phyloP scores from a whole-genome alignment of 1,140 invertebrate species.

The Cyphomyrmex costatus region DNA sequence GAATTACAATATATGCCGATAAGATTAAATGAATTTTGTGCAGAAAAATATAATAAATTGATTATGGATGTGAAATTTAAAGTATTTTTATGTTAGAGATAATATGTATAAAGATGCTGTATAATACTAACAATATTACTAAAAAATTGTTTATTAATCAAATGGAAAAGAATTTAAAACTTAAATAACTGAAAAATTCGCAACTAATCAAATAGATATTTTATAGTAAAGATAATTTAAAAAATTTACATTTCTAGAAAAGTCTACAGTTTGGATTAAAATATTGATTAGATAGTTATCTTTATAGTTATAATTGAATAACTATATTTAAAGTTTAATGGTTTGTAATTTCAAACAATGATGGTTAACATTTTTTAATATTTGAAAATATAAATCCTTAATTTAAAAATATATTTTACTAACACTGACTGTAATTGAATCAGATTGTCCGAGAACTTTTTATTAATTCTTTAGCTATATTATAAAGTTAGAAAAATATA shows the following conservation, averaged over 20 bases:
- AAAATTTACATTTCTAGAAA: background rate
- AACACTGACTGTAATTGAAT: background rate
- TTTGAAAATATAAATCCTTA: background rate
- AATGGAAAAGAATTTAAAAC: background rate
- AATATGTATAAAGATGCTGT: background rate
- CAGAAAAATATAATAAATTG: background rate
- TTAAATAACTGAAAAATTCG: background rate
- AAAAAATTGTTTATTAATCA: background rate
- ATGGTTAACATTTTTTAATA: background rate
- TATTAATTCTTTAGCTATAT: background rate
- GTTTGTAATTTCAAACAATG: background rate
- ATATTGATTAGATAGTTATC: background rate
- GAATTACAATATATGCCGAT: constrained; percentile 1
- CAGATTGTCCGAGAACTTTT: background rate
- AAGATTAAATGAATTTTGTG: background rate
- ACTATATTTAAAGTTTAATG: background rate
- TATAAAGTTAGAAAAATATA: too few relatives aligned
- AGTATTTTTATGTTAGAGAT: background rate
- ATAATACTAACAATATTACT: background rate
- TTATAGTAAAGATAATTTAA: background rate
- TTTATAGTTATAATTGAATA: background rate
- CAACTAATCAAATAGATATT: background rate
- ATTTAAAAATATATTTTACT: background rate
- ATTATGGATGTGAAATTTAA: background rate
- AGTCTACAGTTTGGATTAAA: background rate